Evolutionary conservation across 1,140 invertebrate species (phyloP), one percentile per base, ranked within the genome.

Genomic region (Zaprionus ornatus): DNA sequence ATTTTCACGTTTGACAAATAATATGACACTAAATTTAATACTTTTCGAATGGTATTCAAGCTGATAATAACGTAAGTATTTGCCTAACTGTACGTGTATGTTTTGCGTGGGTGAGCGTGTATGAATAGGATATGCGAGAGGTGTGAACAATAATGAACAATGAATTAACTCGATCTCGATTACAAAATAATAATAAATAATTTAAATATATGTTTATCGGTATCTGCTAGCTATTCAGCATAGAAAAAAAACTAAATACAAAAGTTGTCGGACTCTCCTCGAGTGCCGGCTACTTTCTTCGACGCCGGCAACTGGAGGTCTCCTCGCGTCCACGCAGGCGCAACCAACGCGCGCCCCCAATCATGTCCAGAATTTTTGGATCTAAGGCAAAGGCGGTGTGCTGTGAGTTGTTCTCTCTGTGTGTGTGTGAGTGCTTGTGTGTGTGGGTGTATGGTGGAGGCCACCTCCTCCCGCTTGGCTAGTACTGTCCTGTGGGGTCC

Each of bases 11-110:
- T 63, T 65, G 48, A 59, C 35, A 59, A 68, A 74, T 17, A 79
- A 90, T 91, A 91, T 91, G 90, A 91, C 90, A 91, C 90, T 91
- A 91, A 91, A 91, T 82, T 78, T 91, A 91, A 91, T 91, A 91
- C 90, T 91, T 82, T 87, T 91, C 81, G 61, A 75, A 77, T 80
- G 66, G 67, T 78, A 71, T 76, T 77, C 27, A 73, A 48, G 64
- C 74, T 70, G 67, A 79, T 67, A 84, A 72, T 32, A 32, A n/a
- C 32, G 9, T 32, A 37, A 37, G 35, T 13, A 37, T 3, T 42
- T 40, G 4, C 15, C 37, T 45, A 45, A 17, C 40, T 45, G 19
- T 13, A 37, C 35, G 37, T 48, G 56, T 62, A 76, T 68, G 66
- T 77, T 77, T 52, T 65, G 42, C 65, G 40, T 68, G 68, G 57